Percentiles rank a stretch among this genome's conserved stretches.
phyloP scores from a whole-genome alignment of 2,797 vertebrate species.

The Columba guinea region DNA sequence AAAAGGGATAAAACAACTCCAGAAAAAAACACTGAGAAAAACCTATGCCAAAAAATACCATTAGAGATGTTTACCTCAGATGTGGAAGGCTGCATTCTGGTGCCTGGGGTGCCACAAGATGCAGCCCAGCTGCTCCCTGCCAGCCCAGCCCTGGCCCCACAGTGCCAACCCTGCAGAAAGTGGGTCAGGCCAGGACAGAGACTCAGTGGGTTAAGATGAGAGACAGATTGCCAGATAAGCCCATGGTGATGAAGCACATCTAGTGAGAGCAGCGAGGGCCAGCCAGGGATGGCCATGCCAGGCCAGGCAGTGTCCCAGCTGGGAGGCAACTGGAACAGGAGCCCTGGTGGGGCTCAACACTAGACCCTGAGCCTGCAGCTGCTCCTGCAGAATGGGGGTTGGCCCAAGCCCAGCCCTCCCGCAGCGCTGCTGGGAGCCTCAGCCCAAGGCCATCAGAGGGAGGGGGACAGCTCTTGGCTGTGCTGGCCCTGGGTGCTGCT shows the following conservation, averaged over 20 bases:
- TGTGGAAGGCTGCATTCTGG: rapidly evolving
- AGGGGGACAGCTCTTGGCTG: background rate
- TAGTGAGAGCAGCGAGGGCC: background rate
- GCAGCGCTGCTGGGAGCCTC: rapidly evolving
- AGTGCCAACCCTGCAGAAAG: rapidly evolving
- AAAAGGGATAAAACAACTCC: background rate
- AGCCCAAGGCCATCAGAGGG: background rate
- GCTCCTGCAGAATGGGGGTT: background rate
- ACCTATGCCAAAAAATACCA: too few species aligned
- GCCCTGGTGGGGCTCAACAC: background rate
- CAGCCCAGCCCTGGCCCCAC: background rate
- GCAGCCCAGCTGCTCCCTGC: too few species aligned
- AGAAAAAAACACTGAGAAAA: background rate
- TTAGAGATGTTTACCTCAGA: background rate
- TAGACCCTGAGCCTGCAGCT: background rate
- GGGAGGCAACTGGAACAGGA: rapidly evolving
- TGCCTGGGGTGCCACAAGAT: rapidly evolving
- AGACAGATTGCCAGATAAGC: background rate
- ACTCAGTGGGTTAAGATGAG: background rate
- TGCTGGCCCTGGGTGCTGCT: rapidly evolving
- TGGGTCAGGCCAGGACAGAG: background rate
- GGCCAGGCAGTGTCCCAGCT: background rate
- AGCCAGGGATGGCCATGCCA: background rate
- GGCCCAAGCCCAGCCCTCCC: too few species aligned
- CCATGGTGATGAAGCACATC: background rate